Evolutionary conservation across 1,140 invertebrate species (phyloP).

Genomic region (Zaprionus africanus): DNA sequence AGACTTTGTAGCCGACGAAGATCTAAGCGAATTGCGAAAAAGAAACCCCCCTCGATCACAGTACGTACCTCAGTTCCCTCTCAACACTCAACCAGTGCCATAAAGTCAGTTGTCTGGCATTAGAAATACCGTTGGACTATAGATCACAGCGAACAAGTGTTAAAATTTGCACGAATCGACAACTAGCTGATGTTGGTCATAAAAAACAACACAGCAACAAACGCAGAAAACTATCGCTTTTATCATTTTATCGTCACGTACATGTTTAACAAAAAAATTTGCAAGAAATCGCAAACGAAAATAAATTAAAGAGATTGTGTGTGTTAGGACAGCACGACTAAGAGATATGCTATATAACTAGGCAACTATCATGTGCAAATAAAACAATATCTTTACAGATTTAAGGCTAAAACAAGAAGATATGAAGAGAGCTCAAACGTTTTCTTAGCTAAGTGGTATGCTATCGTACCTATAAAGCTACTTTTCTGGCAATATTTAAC

Average conservation of each 20-base stretch:
- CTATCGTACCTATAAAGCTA: background rate
- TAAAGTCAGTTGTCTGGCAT: background rate
- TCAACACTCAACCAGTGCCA: background rate
- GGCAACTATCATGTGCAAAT: background rate
- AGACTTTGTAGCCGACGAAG: background rate
- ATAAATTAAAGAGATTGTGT: background rate
- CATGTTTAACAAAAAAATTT: background rate
- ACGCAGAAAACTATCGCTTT: background rate
- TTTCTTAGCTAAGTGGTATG: too few relatives aligned
- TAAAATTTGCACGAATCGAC: slow-evolving; percentile 2
- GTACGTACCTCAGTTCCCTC: too few relatives aligned
- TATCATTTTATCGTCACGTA: slow-evolving; percentile 30
- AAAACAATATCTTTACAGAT: background rate
- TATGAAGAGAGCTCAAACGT: background rate
- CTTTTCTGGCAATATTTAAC: background rate
- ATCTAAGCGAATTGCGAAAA: background rate
- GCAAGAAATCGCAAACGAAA: slow-evolving; percentile 1
- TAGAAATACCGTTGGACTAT: slow-evolving; percentile 5
- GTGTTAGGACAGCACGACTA: background rate
- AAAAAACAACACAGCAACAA: background rate
- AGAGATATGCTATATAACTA: background rate
- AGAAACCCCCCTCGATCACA: background rate
- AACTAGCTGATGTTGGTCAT: background rate
- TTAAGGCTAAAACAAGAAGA: background rate
- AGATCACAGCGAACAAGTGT: slow-evolving; percentile 1